Evolutionary conservation across 2,797 vertebrate genomes (phyloP).

Genomic region (Rhincodon typus): DNA sequence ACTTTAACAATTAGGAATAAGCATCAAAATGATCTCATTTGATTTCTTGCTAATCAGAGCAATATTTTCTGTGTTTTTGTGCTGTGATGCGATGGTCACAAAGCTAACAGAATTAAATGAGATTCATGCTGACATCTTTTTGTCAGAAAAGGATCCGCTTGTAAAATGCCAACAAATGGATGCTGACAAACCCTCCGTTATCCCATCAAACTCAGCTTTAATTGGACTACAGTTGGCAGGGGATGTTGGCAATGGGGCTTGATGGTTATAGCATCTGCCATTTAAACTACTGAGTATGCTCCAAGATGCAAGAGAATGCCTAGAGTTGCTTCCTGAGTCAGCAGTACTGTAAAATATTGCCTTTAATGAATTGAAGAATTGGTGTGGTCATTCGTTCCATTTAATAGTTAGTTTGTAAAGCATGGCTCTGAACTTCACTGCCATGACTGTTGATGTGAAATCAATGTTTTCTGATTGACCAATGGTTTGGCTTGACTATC

Average conservation of each 20-base stretch:
- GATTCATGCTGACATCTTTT: not conserved
- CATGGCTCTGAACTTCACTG: not conserved
- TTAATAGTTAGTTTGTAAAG: not conserved
- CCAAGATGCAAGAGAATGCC: not conserved
- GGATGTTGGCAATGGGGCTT: not conserved
- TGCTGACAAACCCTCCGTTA: not conserved
- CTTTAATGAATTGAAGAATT: not conserved
- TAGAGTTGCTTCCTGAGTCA: not conserved
- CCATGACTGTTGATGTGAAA: not conserved
- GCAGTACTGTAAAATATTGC: not conserved
- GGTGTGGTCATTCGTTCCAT: not conserved
- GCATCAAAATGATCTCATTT: not conserved
- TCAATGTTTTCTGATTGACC: constrained; percentile 13
- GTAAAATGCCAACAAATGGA: not conserved
- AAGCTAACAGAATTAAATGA: not conserved
- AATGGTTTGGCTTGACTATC: not conserved
- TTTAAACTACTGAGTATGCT: not conserved
- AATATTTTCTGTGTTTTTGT: not conserved
- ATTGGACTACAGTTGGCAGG: not conserved
- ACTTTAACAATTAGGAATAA: not conserved
- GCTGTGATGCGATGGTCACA: not conserved
- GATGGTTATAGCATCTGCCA: not conserved
- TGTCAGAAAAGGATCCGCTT: not conserved
- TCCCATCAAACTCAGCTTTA: not conserved
- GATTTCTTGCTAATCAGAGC: not conserved